phyloP scores from a whole-genome alignment of 2,888 invertebrate genomes.

The Caenorhabditis sp. region DNA sequence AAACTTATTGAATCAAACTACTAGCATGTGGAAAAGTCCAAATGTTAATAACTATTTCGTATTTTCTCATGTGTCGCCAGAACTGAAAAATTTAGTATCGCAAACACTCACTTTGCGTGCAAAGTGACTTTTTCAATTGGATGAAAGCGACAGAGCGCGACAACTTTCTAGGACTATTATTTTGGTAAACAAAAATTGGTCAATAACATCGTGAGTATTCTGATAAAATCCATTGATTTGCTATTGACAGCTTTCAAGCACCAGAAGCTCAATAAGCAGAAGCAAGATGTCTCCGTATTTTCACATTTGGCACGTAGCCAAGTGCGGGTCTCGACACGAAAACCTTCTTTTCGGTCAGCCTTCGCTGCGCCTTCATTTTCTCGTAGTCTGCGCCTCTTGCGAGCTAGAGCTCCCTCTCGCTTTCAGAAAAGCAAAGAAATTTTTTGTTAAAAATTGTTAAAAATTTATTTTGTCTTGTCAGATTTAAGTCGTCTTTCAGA shows the following conservation, averaged over 20 bases:
- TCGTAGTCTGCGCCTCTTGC: constrained; percentile 14
- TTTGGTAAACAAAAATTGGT: too few species aligned
- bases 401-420: background rate
- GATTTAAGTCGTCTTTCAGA: too few species aligned
- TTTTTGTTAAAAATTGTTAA: background rate
- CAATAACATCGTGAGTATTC: too few species aligned
- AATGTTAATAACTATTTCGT: too few species aligned
- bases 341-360: constrained; percentile 43
- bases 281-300: constrained; percentile 44
- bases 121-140: too few species aligned
- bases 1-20: too few species aligned
- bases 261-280: constrained; percentile 6
- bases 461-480: background rate
- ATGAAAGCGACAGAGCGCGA: too few species aligned
- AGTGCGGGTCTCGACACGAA: constrained; percentile 54
- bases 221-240: background rate
- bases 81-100: too few species aligned
- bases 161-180: too few species aligned
- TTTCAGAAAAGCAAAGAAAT: constrained; percentile 8
- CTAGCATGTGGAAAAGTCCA: too few species aligned
- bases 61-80: too few species aligned
- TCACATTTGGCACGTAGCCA: constrained; percentile 66
- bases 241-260: background rate
- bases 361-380: constrained; percentile 64
- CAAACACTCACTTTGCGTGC: too few species aligned